Base-by-base conservation (phyloP, 1,140 invertebrate genomes). In the Thaumatotibia leucotreta region DNA sequence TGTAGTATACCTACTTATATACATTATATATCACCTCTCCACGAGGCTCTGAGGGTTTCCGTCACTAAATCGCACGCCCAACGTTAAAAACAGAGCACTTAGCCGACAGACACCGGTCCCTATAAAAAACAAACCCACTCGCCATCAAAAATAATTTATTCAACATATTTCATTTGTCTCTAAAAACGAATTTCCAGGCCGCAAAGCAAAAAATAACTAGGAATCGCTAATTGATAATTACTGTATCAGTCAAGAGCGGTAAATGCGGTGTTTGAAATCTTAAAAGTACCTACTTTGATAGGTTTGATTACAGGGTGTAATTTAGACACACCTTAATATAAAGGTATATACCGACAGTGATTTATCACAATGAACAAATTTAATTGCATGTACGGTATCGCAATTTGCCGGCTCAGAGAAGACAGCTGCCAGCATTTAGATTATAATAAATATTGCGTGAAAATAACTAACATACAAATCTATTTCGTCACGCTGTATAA, bases 101-200 rank as follows among this genome's bases (percentile, higher is more conserved):
- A 61, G 64, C 69, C 69, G 32, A 68, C 65, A 61, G 29, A 66
- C 70, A 79, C 74, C 75, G 74, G 70, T 74, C 63, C 68, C 64
- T 69, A 63, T 73, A 73, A 77, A 86, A 86, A 83, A 79, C 71
- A 69, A 77, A 69, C 72, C 76, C 67, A 86, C 73, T 77, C 69
- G 66, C 75, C 77, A 82, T 86, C 81, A 87, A 79, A 80, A 71
- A 76, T 88, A 88, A 89, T 88, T 84, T 88, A 88, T 88, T 87
- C 86, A 82, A 66, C 68, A 76, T 83, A 81, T 84, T 78, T 74
- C 64, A 68, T 70, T 73, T 76, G 69, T 63, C 67, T 78, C 73
- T 77, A 77, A 73, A 80, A 76, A 80, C 74, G 76, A 74, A 82
- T 76, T 72, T 58, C 61, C 45, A 50, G 27, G 33, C 27, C 10